Evolutionary conservation across 2,113 vertebrate genomes (phyloP).

Genomic region (Chloropsis cyanopogon): DNA sequence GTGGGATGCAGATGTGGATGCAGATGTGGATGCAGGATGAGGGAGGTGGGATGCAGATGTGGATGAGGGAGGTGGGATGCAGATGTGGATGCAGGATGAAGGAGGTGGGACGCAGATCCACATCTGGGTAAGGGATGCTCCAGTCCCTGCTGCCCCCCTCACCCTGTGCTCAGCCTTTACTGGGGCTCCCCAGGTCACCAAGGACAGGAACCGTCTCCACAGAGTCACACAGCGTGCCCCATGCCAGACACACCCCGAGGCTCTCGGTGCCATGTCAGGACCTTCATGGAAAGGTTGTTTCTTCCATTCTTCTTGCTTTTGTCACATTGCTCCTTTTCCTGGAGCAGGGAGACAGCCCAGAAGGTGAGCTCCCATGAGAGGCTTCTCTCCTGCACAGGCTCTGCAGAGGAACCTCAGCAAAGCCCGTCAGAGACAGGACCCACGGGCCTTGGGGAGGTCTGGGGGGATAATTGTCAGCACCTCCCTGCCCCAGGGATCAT

Average conservation of each 20-base stretch:
- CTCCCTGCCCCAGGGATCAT: background rate
- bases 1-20: background rate
- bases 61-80: background rate
- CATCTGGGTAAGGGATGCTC: background rate
- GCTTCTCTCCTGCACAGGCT: background rate
- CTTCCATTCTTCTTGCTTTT: background rate
- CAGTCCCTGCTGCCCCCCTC: rapidly evolving
- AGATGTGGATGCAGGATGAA: background rate
- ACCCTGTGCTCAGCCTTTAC: rapidly evolving
- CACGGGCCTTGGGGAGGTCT: rapidly evolving
- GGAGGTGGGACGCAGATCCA: background rate
- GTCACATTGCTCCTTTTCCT: background rate
- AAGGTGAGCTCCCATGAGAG: rapidly evolving
- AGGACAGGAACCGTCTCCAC: background rate
- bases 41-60: background rate
- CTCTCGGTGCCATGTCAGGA: background rate
- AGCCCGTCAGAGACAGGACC: background rate
- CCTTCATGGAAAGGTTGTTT: rapidly evolving
- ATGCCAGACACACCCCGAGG: background rate
- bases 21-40: background rate
- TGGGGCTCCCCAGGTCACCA: background rate
- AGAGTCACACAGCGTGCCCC: background rate
- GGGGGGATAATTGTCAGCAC: rapidly evolving
- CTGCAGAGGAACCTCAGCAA: background rate
- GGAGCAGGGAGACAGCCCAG: background rate